These are phyloP conservation scores for Actenoides lindsayi DNA, from an alignment of 2,113 vertebrate genomes.

Conservation along the genomic window DNA sequence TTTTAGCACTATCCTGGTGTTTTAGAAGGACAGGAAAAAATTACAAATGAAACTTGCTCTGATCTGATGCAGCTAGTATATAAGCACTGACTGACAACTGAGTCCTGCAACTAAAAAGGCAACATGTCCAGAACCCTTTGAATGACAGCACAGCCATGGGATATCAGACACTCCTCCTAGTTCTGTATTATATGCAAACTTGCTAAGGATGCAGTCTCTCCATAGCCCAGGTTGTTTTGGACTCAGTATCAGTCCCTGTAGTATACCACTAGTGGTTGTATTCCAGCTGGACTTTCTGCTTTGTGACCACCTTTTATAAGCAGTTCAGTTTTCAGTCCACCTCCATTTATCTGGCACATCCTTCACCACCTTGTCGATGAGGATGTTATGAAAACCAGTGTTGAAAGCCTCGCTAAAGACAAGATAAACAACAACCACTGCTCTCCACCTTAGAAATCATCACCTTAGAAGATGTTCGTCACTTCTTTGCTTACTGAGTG, in stretches of 20 bases:
- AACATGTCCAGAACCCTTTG: neutral
- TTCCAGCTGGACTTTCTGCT: neutral
- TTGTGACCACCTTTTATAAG: neutral
- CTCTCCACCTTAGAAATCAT: neutral
- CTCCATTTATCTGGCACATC: neutral
- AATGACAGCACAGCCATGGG: neutral
- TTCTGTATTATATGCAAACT: neutral
- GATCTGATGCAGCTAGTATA: neutral
- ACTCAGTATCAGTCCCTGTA: neutral
- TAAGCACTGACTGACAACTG: neutral
- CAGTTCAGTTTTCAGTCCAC: neutral
- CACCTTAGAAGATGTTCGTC: neutral
- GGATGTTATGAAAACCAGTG: neutral
- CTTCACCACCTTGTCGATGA: neutral
- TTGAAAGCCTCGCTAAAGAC: neutral
- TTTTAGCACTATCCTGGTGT: neutral
- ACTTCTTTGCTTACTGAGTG: neutral
- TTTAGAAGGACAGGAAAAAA: neutral
- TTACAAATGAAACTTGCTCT: neutral
- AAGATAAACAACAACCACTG: neutral
- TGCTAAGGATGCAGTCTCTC: neutral
- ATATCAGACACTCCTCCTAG: neutral
- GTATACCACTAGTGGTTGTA: neutral
- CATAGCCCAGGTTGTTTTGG: neutral
- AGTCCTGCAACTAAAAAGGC: neutral